A percentile compares a stretch with the other conserved stretches of the same genome.
These are phyloP conservation scores for Drosophila gaucha DNA, from an alignment of 2,888 invertebrate species.

Conservation along the genomic window DNA sequence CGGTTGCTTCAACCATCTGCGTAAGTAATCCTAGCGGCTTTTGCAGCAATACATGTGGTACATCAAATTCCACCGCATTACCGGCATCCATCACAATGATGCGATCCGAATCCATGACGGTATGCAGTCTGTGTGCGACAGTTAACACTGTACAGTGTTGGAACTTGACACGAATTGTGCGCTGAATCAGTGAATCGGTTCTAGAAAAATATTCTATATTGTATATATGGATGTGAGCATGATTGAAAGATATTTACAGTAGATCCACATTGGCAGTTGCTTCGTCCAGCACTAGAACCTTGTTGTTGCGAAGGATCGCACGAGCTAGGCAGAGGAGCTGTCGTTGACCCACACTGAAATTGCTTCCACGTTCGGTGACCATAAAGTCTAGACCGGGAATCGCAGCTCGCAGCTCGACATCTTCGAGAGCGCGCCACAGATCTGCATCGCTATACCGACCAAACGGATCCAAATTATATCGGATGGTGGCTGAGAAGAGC, in stretches of 20 bases:
- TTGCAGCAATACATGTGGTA: conserved; percentile 88
- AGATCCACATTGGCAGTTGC: conserved; percentile 89
- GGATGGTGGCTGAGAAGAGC: conserved; percentile 87
- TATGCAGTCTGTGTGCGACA: conserved; percentile 95
- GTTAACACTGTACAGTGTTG: conserved; percentile 93
- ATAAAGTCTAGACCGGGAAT: conserved; percentile 85
- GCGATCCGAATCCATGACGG: conserved; percentile 95
- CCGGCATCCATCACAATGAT: conserved; percentile 95
- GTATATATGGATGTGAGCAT: too few species aligned
- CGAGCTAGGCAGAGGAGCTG: conserved; percentile 89
- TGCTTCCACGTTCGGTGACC: conserved; percentile 86
- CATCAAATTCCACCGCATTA: conserved; percentile 89
- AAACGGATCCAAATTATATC: conserved; percentile 88
- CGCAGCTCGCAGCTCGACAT: conserved; percentile 85
- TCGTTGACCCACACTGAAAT: conserved; percentile 88
- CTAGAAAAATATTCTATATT: conserved; percentile 31
- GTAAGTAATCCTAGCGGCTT: conserved; percentile 87
- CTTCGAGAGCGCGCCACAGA: conserved; percentile 81
- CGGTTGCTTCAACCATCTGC: conserved; percentile 89
- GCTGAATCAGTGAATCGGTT: conserved; percentile 93
- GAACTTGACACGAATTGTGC: conserved; percentile 92
- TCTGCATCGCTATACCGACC: conserved; percentile 78
- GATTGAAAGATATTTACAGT: conserved; percentile 81
- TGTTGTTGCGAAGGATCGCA: conserved; percentile 87
- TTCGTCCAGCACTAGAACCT: conserved; percentile 88